Percentiles rank a stretch among this genome's conserved stretches.
These are phyloP conservation scores for Lepidocolaptes lacrymiger DNA, from an alignment of 2,797 vertebrate genomes.

Conservation along the genomic window DNA sequence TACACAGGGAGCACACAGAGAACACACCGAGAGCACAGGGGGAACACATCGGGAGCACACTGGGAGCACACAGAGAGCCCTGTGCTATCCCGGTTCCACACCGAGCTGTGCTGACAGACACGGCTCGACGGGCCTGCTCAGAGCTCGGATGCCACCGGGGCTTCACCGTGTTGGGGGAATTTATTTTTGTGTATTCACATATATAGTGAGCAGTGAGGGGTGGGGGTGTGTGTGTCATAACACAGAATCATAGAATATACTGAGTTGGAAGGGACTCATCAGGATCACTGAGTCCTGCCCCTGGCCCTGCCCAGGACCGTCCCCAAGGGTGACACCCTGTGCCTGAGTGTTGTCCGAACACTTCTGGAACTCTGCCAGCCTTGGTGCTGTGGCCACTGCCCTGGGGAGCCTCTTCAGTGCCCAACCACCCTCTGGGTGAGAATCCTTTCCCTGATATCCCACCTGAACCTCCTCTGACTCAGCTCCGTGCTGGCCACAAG, in stretches of 20 bases:
- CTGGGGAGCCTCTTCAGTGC: not conserved
- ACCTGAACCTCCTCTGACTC: not conserved
- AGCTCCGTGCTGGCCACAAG: not conserved
- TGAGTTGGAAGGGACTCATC: not conserved
- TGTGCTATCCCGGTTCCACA: not conserved
- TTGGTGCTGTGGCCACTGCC: not conserved
- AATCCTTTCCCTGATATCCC: not conserved
- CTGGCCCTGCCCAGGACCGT: not conserved
- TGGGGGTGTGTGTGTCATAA: not conserved
- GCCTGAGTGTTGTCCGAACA: not conserved
- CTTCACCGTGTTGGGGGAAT: accelerated
- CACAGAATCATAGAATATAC: not conserved
- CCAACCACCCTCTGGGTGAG: not conserved
- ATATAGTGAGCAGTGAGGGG: too few relatives aligned
- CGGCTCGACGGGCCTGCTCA: not conserved
- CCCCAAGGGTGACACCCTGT: not conserved
- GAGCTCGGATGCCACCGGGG: accelerated
- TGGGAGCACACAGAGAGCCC: not conserved
- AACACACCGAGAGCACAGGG: too few relatives aligned
- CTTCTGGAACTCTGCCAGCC: not conserved
- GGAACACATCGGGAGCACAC: too few relatives aligned
- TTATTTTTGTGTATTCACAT: not conserved
- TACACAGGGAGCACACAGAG: too few relatives aligned
- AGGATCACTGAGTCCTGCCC: not conserved
- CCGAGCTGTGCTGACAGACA: not conserved